Evolutionary conservation across 2,888 invertebrate species (phyloP).

Genomic region (Pherbina coryleti): DNA sequence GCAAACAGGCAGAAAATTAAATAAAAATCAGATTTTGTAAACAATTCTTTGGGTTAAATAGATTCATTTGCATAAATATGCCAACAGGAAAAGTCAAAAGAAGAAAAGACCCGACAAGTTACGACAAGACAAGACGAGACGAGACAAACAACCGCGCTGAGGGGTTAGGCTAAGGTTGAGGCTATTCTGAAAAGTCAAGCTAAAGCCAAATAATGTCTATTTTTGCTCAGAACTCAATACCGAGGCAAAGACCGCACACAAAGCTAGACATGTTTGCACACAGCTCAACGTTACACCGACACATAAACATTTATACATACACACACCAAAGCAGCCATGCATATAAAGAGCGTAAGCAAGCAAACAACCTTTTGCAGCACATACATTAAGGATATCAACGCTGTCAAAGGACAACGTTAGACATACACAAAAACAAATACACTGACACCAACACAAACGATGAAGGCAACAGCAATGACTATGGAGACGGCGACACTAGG

Average conservation of each 20-base stretch:
- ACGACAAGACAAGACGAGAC: not conserved
- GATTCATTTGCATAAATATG: conserved; percentile 31
- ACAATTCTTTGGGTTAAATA: conserved; percentile 3
- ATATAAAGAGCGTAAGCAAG: not conserved
- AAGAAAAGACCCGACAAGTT: not conserved
- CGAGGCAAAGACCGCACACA: not conserved
- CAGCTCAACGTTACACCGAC: not conserved
- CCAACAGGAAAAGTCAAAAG: conserved; percentile 4
- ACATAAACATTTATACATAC: not conserved
- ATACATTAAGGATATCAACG: conserved; percentile 19
- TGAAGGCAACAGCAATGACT: not conserved
- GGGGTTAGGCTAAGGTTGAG: not conserved
- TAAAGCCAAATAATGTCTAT: conserved; percentile 21
- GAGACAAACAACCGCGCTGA: not conserved
- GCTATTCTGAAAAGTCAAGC: conserved; percentile 5
- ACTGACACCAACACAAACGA: not conserved
- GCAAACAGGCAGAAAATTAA: not conserved
- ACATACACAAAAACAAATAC: not conserved
- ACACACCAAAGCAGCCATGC: not conserved
- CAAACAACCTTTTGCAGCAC: not conserved
- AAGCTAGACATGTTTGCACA: too few species aligned
- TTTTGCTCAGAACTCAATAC: not conserved
- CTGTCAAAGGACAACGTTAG: conserved; percentile 25
- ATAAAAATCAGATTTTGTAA: conserved; percentile 23
- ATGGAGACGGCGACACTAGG: not conserved